These are phyloP conservation scores for Phyllotis vaccarum DNA, from an alignment of 2,797 vertebrate species.

Conservation along the genomic window DNA sequence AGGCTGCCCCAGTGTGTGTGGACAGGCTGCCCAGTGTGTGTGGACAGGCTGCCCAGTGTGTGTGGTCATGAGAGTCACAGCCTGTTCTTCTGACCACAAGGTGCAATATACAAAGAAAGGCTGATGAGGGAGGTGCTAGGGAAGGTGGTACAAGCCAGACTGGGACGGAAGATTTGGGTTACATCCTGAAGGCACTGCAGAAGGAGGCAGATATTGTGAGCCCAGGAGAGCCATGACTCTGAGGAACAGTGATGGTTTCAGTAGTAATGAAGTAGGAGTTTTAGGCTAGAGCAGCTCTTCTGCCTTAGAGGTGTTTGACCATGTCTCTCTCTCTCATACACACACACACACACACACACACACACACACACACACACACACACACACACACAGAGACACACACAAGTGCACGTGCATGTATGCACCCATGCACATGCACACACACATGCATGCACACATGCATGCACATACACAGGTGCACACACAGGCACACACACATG, in stretches of 20 bases:
- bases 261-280: background rate
- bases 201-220: background rate
- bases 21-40: slow-evolving; percentile 54
- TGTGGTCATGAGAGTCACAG: background rate
- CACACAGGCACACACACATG: background rate
- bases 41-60: slow-evolving; percentile 39
- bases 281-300: background rate
- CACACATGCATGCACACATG: background rate
- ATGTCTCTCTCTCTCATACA: background rate
- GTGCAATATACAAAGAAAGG: slow-evolving; percentile 17
- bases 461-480: too few relatives aligned
- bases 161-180: background rate
- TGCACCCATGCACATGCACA: too few relatives aligned
- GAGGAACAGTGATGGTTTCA: background rate
- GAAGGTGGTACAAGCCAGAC: background rate
- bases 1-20: too few relatives aligned
- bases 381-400: background rate
- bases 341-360: background rate
- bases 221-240: background rate
- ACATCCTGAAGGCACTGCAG: background rate
- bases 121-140: background rate
- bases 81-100: slow-evolving; percentile 46
- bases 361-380: too few relatives aligned
- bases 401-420: too few relatives aligned
- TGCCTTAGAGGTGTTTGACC: background rate